Evolutionary conservation across 2,113 vertebrate species (phyloP).

Genomic region (Serilophus lunatus): DNA sequence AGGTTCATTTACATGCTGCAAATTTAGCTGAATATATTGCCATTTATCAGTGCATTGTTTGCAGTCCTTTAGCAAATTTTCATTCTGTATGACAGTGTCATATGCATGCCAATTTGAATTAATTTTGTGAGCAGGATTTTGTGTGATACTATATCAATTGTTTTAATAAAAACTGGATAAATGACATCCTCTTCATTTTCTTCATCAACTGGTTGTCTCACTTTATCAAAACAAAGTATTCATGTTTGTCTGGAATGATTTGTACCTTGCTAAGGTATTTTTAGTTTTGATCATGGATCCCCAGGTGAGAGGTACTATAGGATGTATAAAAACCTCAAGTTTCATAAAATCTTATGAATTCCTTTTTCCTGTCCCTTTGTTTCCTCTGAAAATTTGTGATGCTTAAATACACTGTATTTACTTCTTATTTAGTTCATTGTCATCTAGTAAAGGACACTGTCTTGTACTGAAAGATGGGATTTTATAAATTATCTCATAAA

Average conservation of each 20-base stretch:
- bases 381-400: neutral
- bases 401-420: neutral
- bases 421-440: neutral
- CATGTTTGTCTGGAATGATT: conserved; percentile 14
- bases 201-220: conserved; percentile 1
- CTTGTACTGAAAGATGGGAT: neutral
- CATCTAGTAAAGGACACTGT: neutral
- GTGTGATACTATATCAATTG: conserved; percentile 35
- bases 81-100: conserved; percentile 32
- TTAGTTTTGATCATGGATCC: neutral
- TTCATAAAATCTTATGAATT: neutral
- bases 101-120: conserved; percentile 48
- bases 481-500: conserved; percentile 3
- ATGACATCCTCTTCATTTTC: neutral
- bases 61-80: conserved; percentile 46
- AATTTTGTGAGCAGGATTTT: conserved; percentile 33
- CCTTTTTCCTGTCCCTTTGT: neutral
- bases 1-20: conserved; percentile 36
- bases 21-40: conserved; percentile 26
- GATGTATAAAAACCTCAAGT: neutral
- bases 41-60: conserved; percentile 24
- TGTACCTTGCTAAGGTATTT: neutral
- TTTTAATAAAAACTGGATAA: conserved; percentile 22
- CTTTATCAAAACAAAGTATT: conserved; percentile 12
- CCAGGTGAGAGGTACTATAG: neutral